phyloP scores from a whole-genome alignment of 2,113 vertebrate genomes.

The Sapajus apella region DNA sequence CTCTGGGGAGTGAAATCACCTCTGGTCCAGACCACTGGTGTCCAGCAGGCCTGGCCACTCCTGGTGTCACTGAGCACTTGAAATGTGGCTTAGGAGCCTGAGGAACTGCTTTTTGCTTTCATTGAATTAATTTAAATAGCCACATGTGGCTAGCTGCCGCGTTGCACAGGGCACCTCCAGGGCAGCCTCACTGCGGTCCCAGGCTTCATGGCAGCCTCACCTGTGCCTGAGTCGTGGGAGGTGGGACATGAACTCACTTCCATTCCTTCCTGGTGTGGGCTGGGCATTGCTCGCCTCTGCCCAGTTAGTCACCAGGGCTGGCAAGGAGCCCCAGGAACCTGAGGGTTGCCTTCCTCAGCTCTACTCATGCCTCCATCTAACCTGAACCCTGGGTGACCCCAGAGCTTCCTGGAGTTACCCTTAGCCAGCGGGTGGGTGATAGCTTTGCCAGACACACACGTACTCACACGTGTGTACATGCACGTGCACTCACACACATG shows the following conservation, averaged over 20 bases:
- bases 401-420: not conserved
- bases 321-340: not conserved
- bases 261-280: not conserved
- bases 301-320: not conserved
- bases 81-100: not conserved
- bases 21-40: not conserved
- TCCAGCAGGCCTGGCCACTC: not conserved
- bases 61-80: not conserved
- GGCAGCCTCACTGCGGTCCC: too few relatives aligned
- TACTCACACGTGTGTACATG: fast-evolving
- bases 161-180: not conserved
- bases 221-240: too few relatives aligned
- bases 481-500: fast-evolving
- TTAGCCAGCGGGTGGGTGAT: not conserved
- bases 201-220: not conserved
- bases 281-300: not conserved
- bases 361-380: not conserved
- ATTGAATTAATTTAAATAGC: not conserved
- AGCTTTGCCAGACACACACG: not conserved
- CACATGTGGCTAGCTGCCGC: not conserved
- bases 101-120: not conserved
- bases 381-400: not conserved
- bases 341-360: not conserved
- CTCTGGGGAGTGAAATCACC: not conserved
- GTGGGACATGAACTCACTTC: not conserved